A percentile compares a stretch with the other conserved stretches of the same genome.
phyloP scores from a whole-genome alignment of 1,140 invertebrate genomes.

The Cydia pomonella region DNA sequence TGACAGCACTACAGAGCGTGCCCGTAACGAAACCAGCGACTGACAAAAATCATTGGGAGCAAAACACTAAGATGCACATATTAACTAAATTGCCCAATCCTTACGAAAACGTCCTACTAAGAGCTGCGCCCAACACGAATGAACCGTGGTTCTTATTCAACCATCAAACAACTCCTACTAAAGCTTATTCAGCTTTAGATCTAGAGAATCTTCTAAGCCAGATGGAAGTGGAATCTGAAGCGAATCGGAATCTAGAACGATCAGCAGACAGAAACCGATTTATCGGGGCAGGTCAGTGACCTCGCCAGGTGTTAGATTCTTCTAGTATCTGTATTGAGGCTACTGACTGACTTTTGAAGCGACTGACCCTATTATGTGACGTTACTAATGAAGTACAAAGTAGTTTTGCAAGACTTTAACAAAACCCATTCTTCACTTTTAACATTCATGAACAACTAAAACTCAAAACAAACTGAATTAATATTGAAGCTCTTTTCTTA shows the following conservation, averaged over 20 bases:
- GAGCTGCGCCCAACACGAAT: conserved; percentile 51
- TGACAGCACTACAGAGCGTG: conserved; percentile 52
- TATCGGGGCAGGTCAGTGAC: conserved; percentile 69
- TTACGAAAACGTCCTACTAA: conserved; percentile 64
- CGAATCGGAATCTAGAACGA: conserved; percentile 71
- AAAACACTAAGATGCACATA: conserved; percentile 50
- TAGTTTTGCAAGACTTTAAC: not conserved
- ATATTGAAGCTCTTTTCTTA: not conserved
- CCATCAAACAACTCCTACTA: conserved; percentile 45
- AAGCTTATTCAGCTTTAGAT: conserved; percentile 62
- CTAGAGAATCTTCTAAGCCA: conserved; percentile 68
- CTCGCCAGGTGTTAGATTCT: conserved; percentile 46
- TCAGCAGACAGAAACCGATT: conserved; percentile 64
- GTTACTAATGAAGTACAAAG: conserved; percentile 12
- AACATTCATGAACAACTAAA: conserved; percentile 32
- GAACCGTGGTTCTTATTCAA: conserved; percentile 41
- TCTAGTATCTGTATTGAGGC: conserved; percentile 27
- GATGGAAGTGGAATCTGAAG: conserved; percentile 72
- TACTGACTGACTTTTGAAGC: conserved; percentile 33
- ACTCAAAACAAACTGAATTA: conserved; percentile 13
- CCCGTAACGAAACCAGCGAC: conserved; percentile 41
- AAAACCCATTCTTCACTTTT: conserved; percentile 29
- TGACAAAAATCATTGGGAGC: conserved; percentile 43
- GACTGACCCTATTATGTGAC: conserved; percentile 23
- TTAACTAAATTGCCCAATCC: conserved; percentile 60